Conservation (phyloP, 2,797 vertebrate species). For the Decapterus maruadsi region DNA sequence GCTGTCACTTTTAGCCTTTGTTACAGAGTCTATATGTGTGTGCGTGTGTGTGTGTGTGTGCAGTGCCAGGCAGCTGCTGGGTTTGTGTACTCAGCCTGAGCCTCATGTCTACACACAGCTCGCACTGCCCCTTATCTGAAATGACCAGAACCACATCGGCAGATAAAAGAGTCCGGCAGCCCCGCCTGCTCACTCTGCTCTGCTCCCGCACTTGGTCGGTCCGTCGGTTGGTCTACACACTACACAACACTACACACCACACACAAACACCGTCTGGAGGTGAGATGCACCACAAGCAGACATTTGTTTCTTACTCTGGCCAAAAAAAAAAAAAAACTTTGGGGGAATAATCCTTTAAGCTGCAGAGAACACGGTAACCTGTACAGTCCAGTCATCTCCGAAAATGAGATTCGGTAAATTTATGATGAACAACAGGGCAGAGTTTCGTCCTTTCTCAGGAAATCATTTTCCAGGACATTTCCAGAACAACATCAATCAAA, state of each 20-base stretch:
- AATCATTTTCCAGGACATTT: constrained; percentile 51
- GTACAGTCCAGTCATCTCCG: constrained; percentile 17
- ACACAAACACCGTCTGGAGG: constrained; percentile 6
- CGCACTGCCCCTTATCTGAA: constrained; percentile 80
- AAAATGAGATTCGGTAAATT: constrained; percentile 16
- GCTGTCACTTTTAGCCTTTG: constrained; percentile 67
- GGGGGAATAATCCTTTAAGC: constrained; percentile 6
- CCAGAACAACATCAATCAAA: constrained; percentile 54
- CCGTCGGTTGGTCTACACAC: not conserved
- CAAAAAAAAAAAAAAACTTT: not conserved
- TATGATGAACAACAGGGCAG: constrained; percentile 41
- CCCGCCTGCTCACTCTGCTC: constrained; percentile 54
- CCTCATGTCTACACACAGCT: constrained; percentile 77
- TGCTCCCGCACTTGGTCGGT: constrained; percentile 18
- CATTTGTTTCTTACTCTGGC: not conserved
- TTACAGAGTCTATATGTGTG: constrained; percentile 44
- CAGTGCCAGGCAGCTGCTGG: constrained; percentile 66
- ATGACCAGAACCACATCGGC: constrained; percentile 78
- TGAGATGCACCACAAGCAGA: constrained; percentile 3
- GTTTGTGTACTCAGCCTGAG: constrained; percentile 82
- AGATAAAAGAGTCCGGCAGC: constrained; percentile 73
- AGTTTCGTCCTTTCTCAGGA: constrained; percentile 46
- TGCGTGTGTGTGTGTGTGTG: constrained; percentile 36
- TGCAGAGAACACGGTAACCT: constrained; percentile 13
- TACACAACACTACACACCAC: too few relatives aligned